Conservation (phyloP, 2,888 invertebrate genomes). For the Urechis unicinctus region DNA sequence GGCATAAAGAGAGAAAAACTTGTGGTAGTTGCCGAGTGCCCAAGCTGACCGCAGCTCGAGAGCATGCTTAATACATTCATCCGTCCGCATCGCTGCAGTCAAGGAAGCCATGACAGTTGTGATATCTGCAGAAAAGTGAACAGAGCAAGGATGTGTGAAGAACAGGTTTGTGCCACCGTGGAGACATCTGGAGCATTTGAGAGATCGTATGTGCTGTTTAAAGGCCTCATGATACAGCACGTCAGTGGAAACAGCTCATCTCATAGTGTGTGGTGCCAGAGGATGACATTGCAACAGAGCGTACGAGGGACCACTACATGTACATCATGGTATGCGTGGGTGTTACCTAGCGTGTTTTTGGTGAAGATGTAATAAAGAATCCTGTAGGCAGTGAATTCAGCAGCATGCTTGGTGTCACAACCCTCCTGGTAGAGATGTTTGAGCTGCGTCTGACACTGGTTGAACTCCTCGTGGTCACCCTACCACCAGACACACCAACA, state of each 20-base stretch:
- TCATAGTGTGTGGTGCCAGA: too few relatives aligned
- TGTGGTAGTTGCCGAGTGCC: slow-evolving; percentile 85
- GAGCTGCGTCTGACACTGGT: slow-evolving; percentile 98
- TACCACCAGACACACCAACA: slow-evolving; percentile 30
- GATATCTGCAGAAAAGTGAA: slow-evolving; percentile 65
- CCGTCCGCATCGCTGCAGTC: slow-evolving; percentile 68
- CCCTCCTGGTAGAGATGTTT: slow-evolving; percentile 74
- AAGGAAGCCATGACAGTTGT: slow-evolving; percentile 82
- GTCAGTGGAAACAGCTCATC: too few relatives aligned
- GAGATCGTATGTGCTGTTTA: too few relatives aligned
- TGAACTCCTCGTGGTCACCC: slow-evolving; percentile 98
- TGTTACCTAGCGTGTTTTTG: slow-evolving; percentile 95
- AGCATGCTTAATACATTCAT: slow-evolving; percentile 79
- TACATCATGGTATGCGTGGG: slow-evolving; percentile 12
- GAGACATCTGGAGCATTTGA: too few relatives aligned
- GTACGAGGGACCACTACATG: not conserved
- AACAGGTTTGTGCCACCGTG: too few relatives aligned
- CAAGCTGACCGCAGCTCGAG: slow-evolving; percentile 85
- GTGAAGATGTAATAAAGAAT: slow-evolving; percentile 97
- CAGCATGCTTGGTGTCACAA: slow-evolving; percentile 53
- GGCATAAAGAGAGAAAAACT: slow-evolving; percentile 85
- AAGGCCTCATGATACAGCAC: too few relatives aligned
- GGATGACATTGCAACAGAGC: too few relatives aligned
- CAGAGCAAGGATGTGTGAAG: not conserved
- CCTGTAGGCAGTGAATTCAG: slow-evolving; percentile 90